Evolutionary conservation across 2,888 invertebrate species (phyloP), one percentile per base, ranked within the genome.

Genomic region (Seladonia tumulorum): DNA sequence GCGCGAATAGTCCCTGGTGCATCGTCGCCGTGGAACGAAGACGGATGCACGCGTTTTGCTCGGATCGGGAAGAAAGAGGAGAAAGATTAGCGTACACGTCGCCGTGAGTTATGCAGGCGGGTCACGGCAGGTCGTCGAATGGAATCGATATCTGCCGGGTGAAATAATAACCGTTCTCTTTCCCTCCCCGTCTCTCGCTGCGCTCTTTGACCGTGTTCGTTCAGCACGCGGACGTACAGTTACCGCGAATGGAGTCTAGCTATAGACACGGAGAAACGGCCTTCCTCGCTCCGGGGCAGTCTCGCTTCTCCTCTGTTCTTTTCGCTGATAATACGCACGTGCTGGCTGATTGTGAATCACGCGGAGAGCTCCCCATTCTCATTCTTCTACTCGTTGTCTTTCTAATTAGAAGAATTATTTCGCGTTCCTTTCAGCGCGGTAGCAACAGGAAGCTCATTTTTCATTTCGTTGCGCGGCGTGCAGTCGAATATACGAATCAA

Each of bases 41-140:
- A 82, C 25, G 29, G 66, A 75, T 70, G 72, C 76, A n/a, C 75
- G 63, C 35, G 71, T 79, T 79, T 73, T n/a, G 66, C 53, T 39
- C 66, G 73, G 70, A 76, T 72, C 29, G 73, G n/a, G 18, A 85
- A 75, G 71, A 81, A 71, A 76, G 73, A 81, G 86, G 83, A 72
- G 82, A 81, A 88, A 89, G 91, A 92, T 92, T 91, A 90, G 86
- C 76, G 82, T 83, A 84, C 83, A 87, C 78, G 86, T 91, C 86
- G 88, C 82, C 76, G 86, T 88, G 90, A 93, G 91, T 93, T 93
- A 92, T 92, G 90, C 87, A 91, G 91, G 74, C 91, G 90, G 92
- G 93, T 93, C 93, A 93, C 92, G 92, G 83, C 89, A 92, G 93
- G 93, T 93, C 92, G 90, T 90, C 90, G 90, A 92, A 89, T 88